phyloP scores from a whole-genome alignment of 1,140 invertebrate species.

The Aphidius ervi region DNA sequence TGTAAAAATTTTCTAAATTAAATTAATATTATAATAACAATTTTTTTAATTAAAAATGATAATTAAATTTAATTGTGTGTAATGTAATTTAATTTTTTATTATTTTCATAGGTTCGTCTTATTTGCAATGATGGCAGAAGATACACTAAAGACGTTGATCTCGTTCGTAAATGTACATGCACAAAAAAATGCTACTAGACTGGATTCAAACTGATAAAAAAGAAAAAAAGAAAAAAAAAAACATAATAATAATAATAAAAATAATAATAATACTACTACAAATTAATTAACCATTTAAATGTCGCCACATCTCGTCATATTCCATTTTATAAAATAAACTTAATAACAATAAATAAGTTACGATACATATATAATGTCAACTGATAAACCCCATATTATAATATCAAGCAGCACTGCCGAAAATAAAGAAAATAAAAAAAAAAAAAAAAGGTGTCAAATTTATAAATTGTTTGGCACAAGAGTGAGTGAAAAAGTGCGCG shows the following conservation, averaged over 20 bases:
- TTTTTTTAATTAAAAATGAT: neutral
- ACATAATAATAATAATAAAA: constrained; percentile 12
- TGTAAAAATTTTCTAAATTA: constrained; percentile 43
- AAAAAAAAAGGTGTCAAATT: no score
- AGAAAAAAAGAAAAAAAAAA: constrained; percentile 4
- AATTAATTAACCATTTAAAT: neutral
- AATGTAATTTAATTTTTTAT: constrained; percentile 8
- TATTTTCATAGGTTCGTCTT: constrained; percentile 66
- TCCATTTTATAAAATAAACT: no score
- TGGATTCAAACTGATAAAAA: constrained; percentile 21
- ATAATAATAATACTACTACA: constrained; percentile 2
- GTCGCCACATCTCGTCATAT: no score
- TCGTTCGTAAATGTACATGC: constrained; percentile 90
- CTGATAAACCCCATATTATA: constrained; percentile 26
- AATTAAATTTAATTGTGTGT: constrained; percentile 1
- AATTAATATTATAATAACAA: neutral
- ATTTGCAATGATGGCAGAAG: constrained; percentile 88
- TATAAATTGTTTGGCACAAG: no score
- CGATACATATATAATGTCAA: constrained; percentile 19
- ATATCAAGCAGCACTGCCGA: constrained; percentile 28
- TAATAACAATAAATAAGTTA: constrained; percentile 8
- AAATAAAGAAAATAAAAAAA: constrained; percentile 22
- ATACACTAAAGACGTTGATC: constrained; percentile 92
- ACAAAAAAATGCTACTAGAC: constrained; percentile 76
- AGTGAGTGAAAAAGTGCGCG: constrained; percentile 30